phyloP scores from a whole-genome alignment of 2,797 vertebrate species.

The Lacerta viridis region DNA sequence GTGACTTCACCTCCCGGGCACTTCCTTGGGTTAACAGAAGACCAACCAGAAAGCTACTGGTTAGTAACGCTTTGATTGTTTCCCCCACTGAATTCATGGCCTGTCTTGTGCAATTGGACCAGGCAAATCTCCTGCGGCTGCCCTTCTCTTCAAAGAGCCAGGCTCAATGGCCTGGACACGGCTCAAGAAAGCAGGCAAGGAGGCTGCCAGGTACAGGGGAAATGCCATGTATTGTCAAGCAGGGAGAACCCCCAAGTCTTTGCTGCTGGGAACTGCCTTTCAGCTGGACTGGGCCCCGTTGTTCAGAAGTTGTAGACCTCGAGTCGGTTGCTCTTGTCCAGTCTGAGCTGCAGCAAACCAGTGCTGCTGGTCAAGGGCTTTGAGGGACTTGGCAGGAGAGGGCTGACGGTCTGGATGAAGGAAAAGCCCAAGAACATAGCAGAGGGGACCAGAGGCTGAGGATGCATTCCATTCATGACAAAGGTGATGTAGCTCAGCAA shows the following conservation, averaged over 20 bases:
- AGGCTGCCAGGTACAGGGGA: not conserved
- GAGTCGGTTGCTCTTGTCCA: constrained; percentile 91
- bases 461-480: not conserved
- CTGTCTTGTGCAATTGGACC: constrained; percentile 52
- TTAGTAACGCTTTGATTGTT: constrained; percentile 31
- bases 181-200: not conserved
- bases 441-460: not conserved
- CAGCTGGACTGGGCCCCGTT: not conserved
- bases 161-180: constrained; percentile 25
- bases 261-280: not conserved
- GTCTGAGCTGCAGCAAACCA: constrained; percentile 86
- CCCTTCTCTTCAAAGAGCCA: not conserved
- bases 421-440: constrained; percentile 66
- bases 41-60: constrained; percentile 53
- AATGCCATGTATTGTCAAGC: accelerated
- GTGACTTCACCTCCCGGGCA: constrained; percentile 13
- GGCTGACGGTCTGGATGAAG: constrained; percentile 85
- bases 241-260: accelerated
- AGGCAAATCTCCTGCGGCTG: not conserved
- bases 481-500: not conserved
- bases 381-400: constrained; percentile 80
- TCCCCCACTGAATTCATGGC: constrained; percentile 59
- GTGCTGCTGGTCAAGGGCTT: constrained; percentile 68
- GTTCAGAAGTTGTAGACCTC: constrained; percentile 88
- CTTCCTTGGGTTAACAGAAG: constrained; percentile 10